Evolutionary conservation across 2,113 vertebrate species (phyloP).

Genomic region (Oncorhynchus clarkii): DNA sequence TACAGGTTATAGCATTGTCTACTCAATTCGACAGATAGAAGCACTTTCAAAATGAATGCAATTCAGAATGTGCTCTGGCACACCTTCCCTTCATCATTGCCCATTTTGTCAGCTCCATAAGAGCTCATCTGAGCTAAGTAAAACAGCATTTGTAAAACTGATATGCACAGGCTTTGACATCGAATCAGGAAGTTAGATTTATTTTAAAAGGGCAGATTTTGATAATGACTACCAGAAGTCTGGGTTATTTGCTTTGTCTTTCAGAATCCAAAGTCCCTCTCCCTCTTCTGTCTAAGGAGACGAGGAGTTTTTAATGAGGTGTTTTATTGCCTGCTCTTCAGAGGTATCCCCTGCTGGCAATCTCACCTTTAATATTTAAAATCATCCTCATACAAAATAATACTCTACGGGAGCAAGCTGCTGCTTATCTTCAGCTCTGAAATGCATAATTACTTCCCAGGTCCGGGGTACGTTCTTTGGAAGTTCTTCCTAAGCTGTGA

Average conservation of each 20-base stretch:
- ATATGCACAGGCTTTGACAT: slow-evolving; percentile 36
- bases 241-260: slow-evolving; percentile 53
- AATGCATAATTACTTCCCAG: neutral
- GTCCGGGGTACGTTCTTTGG: neutral
- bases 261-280: slow-evolving; percentile 27
- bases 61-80: too few relatives aligned
- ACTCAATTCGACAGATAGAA: too few relatives aligned
- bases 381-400: slow-evolving; percentile 36
- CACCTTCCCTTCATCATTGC: too few relatives aligned
- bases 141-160: slow-evolving; percentile 31
- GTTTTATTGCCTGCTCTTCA: slow-evolving; percentile 61
- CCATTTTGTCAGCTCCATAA: neutral
- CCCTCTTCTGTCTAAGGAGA: slow-evolving; percentile 60
- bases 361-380: slow-evolving; percentile 66
- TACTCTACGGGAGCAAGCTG: slow-evolving; percentile 17
- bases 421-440: neutral
- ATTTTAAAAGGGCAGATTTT: slow-evolving; percentile 26
- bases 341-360: slow-evolving; percentile 41
- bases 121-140: slow-evolving; percentile 11
- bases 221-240: slow-evolving; percentile 42
- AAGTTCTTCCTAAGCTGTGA: neutral
- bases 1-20: too few relatives aligned
- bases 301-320: slow-evolving; percentile 69
- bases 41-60: too few relatives aligned
- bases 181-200: slow-evolving; percentile 34